These are phyloP conservation scores for Neotoxoptera formosana DNA, from an alignment of 1,140 invertebrate genomes.

Conservation along the genomic window DNA sequence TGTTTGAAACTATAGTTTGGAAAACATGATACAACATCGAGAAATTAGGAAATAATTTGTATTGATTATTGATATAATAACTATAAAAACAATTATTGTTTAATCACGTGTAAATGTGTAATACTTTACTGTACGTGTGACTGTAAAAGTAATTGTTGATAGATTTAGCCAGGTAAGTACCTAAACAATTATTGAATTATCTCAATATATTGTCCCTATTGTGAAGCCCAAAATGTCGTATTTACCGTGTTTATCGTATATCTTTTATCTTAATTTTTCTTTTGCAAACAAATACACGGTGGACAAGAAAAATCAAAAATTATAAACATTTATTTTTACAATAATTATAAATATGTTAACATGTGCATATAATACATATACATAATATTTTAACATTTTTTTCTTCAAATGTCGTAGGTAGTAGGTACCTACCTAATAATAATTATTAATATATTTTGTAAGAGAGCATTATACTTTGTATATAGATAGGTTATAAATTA, in stretches of 20 bases:
- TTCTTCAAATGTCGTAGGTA: not conserved
- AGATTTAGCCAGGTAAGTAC: not conserved
- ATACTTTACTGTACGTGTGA: not conserved
- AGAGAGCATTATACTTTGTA: not conserved
- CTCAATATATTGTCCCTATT: not conserved
- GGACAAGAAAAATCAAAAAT: not conserved
- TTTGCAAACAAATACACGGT: not conserved
- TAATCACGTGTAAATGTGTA: not conserved
- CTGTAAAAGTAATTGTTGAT: not conserved
- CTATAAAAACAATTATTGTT: not conserved
- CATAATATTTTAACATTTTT: not conserved
- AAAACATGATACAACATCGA: not conserved
- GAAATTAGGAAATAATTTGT: not conserved
- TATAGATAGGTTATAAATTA: not conserved
- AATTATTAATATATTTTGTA: not conserved
- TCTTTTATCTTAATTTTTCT: not conserved
- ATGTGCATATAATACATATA: not conserved
- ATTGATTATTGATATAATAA: not conserved
- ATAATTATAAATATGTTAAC: not conserved
- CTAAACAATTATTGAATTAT: not conserved
- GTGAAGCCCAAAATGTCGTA: not conserved
- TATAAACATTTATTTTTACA: not conserved
- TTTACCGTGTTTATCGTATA: not conserved
- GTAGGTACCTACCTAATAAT: no score
- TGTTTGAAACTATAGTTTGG: no score